Evolutionary conservation across 1,140 invertebrate genomes (phyloP), one percentile per base, ranked within the genome.

Genomic region (Ceratitis capitata): DNA sequence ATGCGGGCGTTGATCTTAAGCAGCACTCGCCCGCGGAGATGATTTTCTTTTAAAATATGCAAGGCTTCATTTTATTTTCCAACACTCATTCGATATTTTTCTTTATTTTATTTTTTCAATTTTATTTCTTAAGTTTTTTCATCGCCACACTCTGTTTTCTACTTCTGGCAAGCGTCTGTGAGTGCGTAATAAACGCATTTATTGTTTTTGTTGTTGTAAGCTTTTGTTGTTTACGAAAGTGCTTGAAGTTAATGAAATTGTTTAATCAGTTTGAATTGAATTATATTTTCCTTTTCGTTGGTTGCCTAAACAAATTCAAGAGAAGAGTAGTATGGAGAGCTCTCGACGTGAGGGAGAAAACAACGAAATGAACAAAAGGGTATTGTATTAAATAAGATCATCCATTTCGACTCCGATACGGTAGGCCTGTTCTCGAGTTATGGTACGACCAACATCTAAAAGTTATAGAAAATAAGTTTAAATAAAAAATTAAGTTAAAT

Each of bases 211-310:
- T 64, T 35, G 29, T 64, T 64, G 3, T 26, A 58, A 19, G n/a
- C n/a, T 47, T 47, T 53, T 53, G 14, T 12, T 14, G 61, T 3
- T 35, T 32, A 10, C 10, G 61, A 64, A 64, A 64, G 29, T 29
- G 32, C 61, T 64, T 14, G 3, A 29, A 64, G 32, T 32, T 64
- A 64, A 64, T 64, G 32, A 64, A 64, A 64, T 64, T 64, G 14
- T 64, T 64, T 64, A 64, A 64, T 64, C 61, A 35, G 61, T 35
- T 64, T 35, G 61, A 32, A 64, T 64, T 64, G 61, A 32, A 64
- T 64, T 64, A 35, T 14, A 58, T 64, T 64, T 64, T 64, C 61
- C 61, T 64, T 16, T 35, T 64, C 29, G 29, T 35, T 64, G 61
- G 29, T 35, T 16, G 61, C 61, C 61, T 39, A 64, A 6, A n/a